Conservation (phyloP, 2,113 vertebrate species). For the Acanthochromis polyacanthus region DNA sequence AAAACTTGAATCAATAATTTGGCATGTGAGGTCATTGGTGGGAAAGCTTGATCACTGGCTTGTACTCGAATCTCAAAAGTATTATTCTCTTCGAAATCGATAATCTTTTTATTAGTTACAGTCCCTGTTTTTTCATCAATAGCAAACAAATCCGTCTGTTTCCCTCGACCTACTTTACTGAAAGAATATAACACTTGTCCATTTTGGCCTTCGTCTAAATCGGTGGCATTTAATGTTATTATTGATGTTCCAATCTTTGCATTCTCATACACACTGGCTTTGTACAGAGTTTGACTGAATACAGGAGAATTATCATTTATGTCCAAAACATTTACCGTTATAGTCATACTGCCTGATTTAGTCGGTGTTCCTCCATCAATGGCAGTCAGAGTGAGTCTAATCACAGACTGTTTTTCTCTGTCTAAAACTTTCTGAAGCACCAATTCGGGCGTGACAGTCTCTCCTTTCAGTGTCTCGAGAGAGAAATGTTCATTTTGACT, state of each 20-base stretch:
- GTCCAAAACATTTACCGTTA: conserved; percentile 87
- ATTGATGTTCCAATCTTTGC: conserved; percentile 77
- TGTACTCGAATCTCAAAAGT: conserved; percentile 88
- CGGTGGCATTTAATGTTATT: conserved; percentile 87
- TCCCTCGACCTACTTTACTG: conserved; percentile 72
- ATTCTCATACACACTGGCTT: conserved; percentile 86
- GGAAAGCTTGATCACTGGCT: conserved; percentile 86
- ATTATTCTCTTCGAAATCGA: conserved; percentile 83
- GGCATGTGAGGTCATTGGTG: conserved; percentile 81
- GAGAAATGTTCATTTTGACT: conserved; percentile 77
- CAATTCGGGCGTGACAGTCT: conserved; percentile 72
- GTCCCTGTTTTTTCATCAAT: conserved; percentile 63
- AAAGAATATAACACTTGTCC: conserved; percentile 87
- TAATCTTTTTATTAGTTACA: conserved; percentile 60
- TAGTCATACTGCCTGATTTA: conserved; percentile 78
- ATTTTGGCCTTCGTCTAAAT: conserved; percentile 88
- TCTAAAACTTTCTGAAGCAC: conserved; percentile 88
- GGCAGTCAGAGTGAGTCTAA: conserved; percentile 81
- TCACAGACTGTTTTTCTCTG: conserved; percentile 85
- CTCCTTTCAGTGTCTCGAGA: conserved; percentile 70
- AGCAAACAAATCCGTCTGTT: conserved; percentile 82
- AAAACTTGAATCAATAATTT: conserved; percentile 85
- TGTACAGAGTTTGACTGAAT: conserved; percentile 83
- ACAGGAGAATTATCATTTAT: conserved; percentile 89
- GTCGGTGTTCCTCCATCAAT: conserved; percentile 88